Evolutionary conservation across 1,140 invertebrate genomes (phyloP).

Genomic region (Drosophila mojavensis): DNA sequence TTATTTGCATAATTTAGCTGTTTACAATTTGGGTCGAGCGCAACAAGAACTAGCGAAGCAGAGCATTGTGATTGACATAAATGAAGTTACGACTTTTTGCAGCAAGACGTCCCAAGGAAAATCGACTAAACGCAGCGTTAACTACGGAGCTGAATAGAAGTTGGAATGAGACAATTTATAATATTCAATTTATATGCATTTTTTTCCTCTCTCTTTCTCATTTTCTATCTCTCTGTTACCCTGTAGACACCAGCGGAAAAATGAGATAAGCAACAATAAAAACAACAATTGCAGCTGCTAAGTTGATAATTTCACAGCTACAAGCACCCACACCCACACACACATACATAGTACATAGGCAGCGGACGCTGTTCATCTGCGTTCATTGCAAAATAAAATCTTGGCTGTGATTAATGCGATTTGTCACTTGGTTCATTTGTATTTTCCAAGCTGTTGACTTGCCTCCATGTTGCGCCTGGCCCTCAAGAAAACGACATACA

Average conservation of each 20-base stretch:
- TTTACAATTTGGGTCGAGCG: conserved; percentile 70
- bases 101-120: conserved; percentile 24
- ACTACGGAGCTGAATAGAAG: conserved; percentile 49
- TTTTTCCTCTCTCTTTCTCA: conserved; percentile 23
- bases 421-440: conserved; percentile 81
- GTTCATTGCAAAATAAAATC: conserved; percentile 50
- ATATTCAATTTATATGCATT: conserved; percentile 83
- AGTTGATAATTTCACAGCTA: conserved; percentile 70
- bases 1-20: conserved; percentile 81
- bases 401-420: conserved; percentile 77
- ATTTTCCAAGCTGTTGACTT: conserved; percentile 78
- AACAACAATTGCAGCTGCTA: conserved; percentile 65
- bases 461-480: conserved; percentile 18
- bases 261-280: conserved; percentile 23
- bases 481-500: conserved; percentile 47
- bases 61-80: conserved; percentile 74
- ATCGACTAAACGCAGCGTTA: conserved; percentile 49
- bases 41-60: conserved; percentile 25
- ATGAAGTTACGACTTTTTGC: conserved; percentile 82
- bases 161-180: conserved; percentile 77
- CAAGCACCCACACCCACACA: conserved; percentile 28
- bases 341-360: neutral
- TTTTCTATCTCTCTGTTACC: neutral
- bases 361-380: conserved; percentile 7
- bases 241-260: conserved; percentile 34